Percentiles rank a stretch among this genome's conserved stretches.
Evolutionary conservation across 2,797 vertebrate genomes (phyloP).

Genomic region (Psittacula derbiana): DNA sequence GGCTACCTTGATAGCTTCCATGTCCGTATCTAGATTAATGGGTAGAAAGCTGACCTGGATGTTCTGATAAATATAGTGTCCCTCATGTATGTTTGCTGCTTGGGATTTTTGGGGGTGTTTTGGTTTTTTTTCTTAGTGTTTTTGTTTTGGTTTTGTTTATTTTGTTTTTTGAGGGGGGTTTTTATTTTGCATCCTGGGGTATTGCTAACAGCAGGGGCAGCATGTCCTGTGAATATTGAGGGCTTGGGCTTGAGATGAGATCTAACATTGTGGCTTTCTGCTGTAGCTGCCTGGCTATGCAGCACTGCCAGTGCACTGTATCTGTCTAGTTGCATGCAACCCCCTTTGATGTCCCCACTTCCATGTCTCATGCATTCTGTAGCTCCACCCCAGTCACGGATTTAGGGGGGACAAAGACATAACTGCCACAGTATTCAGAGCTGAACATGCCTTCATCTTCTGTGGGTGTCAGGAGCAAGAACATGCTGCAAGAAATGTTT

Average conservation of each 20-base stretch:
- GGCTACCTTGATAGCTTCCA: no score
- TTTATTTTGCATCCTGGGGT: neutral
- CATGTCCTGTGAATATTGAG: neutral
- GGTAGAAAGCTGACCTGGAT: slow-evolving; percentile 15
- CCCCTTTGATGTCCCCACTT: neutral
- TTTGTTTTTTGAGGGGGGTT: neutral
- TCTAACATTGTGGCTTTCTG: neutral
- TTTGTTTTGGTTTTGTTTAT: neutral
- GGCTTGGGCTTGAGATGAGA: neutral
- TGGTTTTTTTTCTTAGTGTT: neutral
- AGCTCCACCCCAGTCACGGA: neutral
- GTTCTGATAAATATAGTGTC: neutral
- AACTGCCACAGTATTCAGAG: neutral
- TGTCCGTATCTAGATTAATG: no score
- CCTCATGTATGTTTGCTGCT: neutral
- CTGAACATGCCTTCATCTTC: neutral
- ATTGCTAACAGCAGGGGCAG: neutral
- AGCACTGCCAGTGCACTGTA: neutral
- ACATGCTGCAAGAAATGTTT: neutral
- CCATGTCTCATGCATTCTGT: neutral
- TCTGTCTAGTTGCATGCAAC: neutral
- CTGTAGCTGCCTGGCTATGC: no score
- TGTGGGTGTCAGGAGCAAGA: rapidly evolving
- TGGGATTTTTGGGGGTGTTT: neutral
- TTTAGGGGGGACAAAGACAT: neutral